Percentiles rank a stretch among this genome's conserved stretches.
phyloP scores from a whole-genome alignment of 1,140 invertebrate genomes.

The Bilobella aurantiaca region DNA sequence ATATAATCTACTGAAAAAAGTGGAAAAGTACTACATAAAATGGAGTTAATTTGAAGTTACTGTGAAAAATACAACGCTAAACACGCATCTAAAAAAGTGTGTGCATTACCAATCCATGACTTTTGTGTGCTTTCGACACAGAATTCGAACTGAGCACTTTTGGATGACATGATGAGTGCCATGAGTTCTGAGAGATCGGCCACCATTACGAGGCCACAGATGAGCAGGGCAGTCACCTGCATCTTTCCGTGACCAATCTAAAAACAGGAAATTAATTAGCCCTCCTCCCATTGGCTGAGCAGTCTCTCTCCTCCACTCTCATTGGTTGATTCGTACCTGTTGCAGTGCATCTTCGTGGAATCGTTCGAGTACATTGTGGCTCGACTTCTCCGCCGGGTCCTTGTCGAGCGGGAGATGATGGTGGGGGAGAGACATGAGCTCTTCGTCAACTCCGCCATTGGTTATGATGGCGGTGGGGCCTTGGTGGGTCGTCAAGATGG shows the following conservation, averaged over 20 bases:
- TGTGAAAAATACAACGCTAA: too few relatives aligned
- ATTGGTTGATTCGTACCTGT: constrained; percentile 27
- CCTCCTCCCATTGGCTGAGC: background rate
- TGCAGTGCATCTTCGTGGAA: constrained; percentile 35
- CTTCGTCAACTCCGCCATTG: constrained; percentile 6
- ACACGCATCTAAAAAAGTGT: too few relatives aligned
- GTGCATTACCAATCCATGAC: constrained; percentile 34
- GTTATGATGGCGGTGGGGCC: too few relatives aligned
- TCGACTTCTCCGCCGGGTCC: constrained; percentile 16
- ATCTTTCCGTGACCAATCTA: constrained; percentile 33
- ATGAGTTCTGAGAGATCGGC: constrained; percentile 32
- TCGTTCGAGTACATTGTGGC: constrained; percentile 25
- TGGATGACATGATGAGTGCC: constrained; percentile 35
- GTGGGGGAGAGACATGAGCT: background rate
- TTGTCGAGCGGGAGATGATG: constrained; percentile 13
- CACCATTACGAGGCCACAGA: constrained; percentile 29
- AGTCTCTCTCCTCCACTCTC: background rate
- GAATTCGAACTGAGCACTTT: constrained; percentile 36
- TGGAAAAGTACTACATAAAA: too few relatives aligned
- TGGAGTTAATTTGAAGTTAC: too few relatives aligned
- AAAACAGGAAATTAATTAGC: constrained; percentile 5
- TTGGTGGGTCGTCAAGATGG: constrained; percentile 7
- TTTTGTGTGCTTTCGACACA: constrained; percentile 33
- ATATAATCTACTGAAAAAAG: too few relatives aligned
- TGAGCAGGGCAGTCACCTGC: constrained; percentile 25